Percentiles rank a stretch among this genome's conserved stretches.
Conservation (phyloP, 2,888 invertebrate species). For the Calephelis perditalis region DNA sequence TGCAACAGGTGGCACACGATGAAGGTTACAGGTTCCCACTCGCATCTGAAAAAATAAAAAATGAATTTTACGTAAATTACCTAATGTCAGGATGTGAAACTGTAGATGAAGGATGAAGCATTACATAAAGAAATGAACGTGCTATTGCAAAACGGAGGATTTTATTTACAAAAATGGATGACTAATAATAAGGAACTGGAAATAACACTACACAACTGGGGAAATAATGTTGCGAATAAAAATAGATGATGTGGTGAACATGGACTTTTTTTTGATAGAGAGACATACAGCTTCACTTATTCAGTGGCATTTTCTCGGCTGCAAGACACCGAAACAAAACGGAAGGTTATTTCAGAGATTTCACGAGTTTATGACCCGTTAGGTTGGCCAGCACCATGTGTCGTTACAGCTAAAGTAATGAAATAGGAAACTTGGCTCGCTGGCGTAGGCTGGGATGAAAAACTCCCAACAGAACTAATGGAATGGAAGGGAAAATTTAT, state of each 20-base stretch:
- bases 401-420: slow-evolving; percentile 27
- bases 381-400: slow-evolving; percentile 32
- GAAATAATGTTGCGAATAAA: neutral
- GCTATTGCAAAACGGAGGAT: slow-evolving; percentile 16
- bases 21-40: neutral
- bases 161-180: slow-evolving; percentile 21
- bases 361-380: slow-evolving; percentile 33
- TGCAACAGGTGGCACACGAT: slow-evolving; percentile 7
- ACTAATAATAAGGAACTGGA: slow-evolving; percentile 8
- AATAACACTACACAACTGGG: neutral
- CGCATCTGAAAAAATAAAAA: slow-evolving; percentile 2
- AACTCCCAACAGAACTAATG: slow-evolving; percentile 10
- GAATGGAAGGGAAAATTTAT: neutral
- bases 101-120: slow-evolving; percentile 7
- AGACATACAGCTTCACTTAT: slow-evolving; percentile 29
- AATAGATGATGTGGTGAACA: slow-evolving; percentile 16
- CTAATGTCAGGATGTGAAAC: slow-evolving; percentile 17
- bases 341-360: slow-evolving; percentile 15
- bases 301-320: slow-evolving; percentile 21
- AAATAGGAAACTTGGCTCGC: slow-evolving; percentile 15
- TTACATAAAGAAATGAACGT: slow-evolving; percentile 12
- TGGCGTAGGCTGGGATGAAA: slow-evolving; percentile 27
- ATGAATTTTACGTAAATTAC: slow-evolving; percentile 18
- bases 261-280: slow-evolving; percentile 35
- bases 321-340: slow-evolving; percentile 26